Conservation (phyloP, 2,888 invertebrate genomes). For the Thyatira batis region DNA sequence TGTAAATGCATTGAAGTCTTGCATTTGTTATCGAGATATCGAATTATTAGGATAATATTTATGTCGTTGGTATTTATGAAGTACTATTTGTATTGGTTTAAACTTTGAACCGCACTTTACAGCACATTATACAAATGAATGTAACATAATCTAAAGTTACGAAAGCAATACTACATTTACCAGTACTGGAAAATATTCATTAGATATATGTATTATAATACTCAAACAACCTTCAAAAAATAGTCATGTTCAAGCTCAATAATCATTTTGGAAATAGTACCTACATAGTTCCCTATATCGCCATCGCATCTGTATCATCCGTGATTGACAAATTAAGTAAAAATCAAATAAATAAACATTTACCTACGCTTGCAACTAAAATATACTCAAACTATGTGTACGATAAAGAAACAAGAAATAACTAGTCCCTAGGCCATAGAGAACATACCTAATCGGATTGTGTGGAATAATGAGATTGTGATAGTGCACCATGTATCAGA, state of each 20-base stretch:
- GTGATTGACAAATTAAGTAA: too few relatives aligned
- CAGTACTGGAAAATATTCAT: too few relatives aligned
- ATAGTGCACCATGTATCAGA: slow-evolving; percentile 45
- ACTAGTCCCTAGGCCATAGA: slow-evolving; percentile 31
- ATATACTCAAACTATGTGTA: neutral
- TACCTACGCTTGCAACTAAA: slow-evolving; percentile 14
- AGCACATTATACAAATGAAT: neutral
- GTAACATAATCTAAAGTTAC: neutral
- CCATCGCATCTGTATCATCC: too few relatives aligned
- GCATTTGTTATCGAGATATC: neutral
- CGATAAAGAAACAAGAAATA: neutral
- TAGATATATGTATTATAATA: too few relatives aligned
- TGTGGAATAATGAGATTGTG: slow-evolving; percentile 55
- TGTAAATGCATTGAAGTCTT: neutral
- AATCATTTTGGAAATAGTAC: too few relatives aligned
- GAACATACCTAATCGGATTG: slow-evolving; percentile 57
- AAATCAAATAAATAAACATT: slow-evolving; percentile 1
- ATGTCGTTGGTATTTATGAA: neutral
- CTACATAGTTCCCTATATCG: too few relatives aligned
- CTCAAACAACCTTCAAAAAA: too few relatives aligned
- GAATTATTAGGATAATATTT: slow-evolving; percentile 7
- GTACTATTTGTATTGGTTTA: neutral
- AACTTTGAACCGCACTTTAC: neutral
- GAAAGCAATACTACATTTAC: too few relatives aligned
- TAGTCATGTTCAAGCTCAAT: too few relatives aligned